These are phyloP conservation scores for Grammomys dolichurus DNA, from an alignment of 2,113 vertebrate species.

Conservation along the genomic window DNA sequence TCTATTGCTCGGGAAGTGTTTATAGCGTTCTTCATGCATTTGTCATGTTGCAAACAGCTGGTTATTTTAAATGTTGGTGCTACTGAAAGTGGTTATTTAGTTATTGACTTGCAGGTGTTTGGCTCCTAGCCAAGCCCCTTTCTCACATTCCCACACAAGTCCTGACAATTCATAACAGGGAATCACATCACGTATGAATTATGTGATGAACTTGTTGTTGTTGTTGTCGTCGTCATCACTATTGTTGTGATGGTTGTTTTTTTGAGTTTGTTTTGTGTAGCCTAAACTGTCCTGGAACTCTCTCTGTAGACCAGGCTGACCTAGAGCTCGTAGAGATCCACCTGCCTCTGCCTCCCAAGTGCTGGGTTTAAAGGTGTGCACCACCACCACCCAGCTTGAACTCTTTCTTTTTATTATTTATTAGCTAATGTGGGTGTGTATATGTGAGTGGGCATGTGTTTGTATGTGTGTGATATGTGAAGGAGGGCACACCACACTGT, in stretches of 20 bases:
- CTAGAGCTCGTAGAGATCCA: too few relatives aligned
- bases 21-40: not conserved
- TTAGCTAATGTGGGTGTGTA: not conserved
- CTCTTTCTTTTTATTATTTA: not conserved
- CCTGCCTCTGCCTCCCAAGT: too few relatives aligned
- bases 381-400: too few relatives aligned
- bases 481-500: not conserved
- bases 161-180: not conserved
- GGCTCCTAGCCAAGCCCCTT: not conserved
- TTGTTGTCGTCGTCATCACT: too few relatives aligned
- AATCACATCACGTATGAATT: not conserved
- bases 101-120: constrained; percentile 44
- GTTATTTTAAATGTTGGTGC: constrained; percentile 30
- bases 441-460: not conserved
- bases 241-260: too few relatives aligned
- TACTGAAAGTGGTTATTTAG: not conserved
- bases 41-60: not conserved
- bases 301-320: too few relatives aligned
- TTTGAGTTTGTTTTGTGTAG: too few relatives aligned
- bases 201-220: not conserved
- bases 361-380: too few relatives aligned
- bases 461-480: not conserved
- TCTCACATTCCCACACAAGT: not conserved
- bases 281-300: too few relatives aligned
- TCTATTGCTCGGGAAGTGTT: constrained; percentile 36